Evolutionary conservation across 2,113 vertebrate species (phyloP).

Genomic region (Oreotrochilus melanogaster): DNA sequence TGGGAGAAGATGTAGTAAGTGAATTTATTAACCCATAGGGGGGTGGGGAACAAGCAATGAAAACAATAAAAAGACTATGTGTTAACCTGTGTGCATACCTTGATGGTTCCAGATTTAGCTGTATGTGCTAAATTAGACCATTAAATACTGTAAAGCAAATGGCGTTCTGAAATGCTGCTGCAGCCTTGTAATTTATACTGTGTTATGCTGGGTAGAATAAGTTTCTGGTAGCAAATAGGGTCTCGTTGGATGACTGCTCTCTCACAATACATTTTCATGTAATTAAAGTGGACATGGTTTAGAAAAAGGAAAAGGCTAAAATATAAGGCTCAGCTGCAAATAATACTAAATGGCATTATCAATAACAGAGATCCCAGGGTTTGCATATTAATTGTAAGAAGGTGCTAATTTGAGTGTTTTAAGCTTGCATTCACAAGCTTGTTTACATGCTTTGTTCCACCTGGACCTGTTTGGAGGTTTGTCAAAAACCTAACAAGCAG

Average conservation of each 20-base stretch:
- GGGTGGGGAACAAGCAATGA: not conserved
- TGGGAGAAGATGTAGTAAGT: not conserved
- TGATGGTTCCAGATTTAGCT: not conserved
- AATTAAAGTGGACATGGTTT: conserved; percentile 78
- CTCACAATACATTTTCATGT: conserved; percentile 64
- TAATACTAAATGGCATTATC: conserved; percentile 77
- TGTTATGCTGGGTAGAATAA: conserved; percentile 28
- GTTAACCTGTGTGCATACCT: not conserved
- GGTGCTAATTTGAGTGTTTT: conserved; percentile 95
- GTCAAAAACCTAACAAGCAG: conserved; percentile 94
- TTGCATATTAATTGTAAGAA: conserved; percentile 89
- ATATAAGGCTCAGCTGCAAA: conserved; percentile 68
- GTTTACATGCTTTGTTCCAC: conserved; percentile 94
- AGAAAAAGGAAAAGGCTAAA: conserved; percentile 69
- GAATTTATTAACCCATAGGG: not conserved
- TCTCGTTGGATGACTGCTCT: conserved; percentile 53
- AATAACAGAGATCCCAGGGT: conserved; percentile 76
- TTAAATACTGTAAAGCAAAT: conserved; percentile 63
- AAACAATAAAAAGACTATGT: not conserved
- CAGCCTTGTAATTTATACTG: conserved; percentile 43
- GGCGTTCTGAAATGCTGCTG: conserved; percentile 15
- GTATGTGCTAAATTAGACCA: conserved; percentile 50
- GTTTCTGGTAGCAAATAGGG: conserved; percentile 51
- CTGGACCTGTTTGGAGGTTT: conserved; percentile 95
- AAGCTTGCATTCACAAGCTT: conserved; percentile 91